Base-by-base conservation (phyloP, 2,113 vertebrate species). In the Oceanodroma tethys region DNA sequence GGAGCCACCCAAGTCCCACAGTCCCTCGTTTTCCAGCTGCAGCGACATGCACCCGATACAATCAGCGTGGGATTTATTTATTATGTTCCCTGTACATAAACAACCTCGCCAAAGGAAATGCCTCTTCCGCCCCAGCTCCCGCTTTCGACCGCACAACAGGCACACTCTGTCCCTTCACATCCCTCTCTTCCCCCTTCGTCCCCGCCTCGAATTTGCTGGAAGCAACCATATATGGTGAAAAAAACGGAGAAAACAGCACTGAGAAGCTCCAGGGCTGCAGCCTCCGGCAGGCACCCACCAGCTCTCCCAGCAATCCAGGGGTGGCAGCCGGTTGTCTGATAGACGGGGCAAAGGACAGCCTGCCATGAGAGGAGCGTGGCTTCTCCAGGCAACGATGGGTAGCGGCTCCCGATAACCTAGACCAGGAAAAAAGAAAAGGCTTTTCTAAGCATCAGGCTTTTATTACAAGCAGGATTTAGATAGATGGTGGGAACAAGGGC, bases 141-240 rank as follows among this genome's bases (percentile, higher is more conserved):
- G 16, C n/a, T 80, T 40, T 10, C 16, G 0, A 5, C 34, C 10
- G 5, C 62, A 45, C 50, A 6, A 22, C 42, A 36, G 22, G 95
- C 50, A 93, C 94, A 27, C 52, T 78, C 73, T 63, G 96, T 92
- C 94, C 88, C 47, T 78, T 45, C 13, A 7, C 4, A 1, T 32
- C 45, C 34, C 32, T 8, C 58, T 59, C 56, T 32, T 30, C 5
- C 81, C 26, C 21, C 6, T 15, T 9, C 47, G 21, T 34, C 60
- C 75, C 40, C 1, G 20, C 63, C 47, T 45, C 22, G 38, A 92
- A 88, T 9, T 30, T 67, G 42, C 81, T 91, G 72, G 91, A 84
- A 95, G 32, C 15, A 34, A 7, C 95, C 89, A 84, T 93, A 87
- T 81, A 91, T 59, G 93, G 96, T 7, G 71, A 83, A 58, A 74